Percentiles rank a stretch among this genome's conserved stretches.
These are phyloP conservation scores for Rhadinocentrus ornatus DNA, from an alignment of 2,797 vertebrate genomes.

Conservation along the genomic window DNA sequence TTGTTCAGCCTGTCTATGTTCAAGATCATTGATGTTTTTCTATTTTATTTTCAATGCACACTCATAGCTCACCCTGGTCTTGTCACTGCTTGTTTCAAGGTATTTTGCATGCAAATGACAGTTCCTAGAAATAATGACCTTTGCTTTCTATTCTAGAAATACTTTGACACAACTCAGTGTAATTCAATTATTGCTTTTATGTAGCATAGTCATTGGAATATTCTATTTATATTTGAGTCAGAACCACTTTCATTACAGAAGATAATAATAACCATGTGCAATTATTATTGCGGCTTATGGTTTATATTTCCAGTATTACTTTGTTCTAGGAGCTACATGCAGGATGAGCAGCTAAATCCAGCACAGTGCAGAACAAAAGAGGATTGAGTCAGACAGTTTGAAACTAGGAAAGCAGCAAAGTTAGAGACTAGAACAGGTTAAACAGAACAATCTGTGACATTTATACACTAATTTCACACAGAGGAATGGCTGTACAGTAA, in stretches of 20 bases:
- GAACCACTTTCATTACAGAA: neutral
- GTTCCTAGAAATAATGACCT: neutral
- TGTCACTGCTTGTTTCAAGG: constrained; percentile 1
- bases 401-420: neutral
- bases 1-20: neutral
- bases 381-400: neutral
- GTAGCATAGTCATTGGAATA: neutral
- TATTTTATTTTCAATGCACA: neutral
- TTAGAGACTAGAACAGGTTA: neutral
- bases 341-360: neutral
- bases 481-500: neutral
- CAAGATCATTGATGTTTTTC: neutral
- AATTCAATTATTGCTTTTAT: neutral
- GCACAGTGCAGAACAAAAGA: neutral
- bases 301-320: neutral
- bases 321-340: neutral
- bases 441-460: neutral
- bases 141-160: constrained; percentile 23
- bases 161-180: neutral
- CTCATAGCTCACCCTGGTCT: neutral
- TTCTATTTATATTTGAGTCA: neutral
- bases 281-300: neutral
- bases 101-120: neutral
- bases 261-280: neutral
- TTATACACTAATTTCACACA: neutral